phyloP scores from a whole-genome alignment of 2,888 invertebrate genomes.

The Orthosia gracilis region DNA sequence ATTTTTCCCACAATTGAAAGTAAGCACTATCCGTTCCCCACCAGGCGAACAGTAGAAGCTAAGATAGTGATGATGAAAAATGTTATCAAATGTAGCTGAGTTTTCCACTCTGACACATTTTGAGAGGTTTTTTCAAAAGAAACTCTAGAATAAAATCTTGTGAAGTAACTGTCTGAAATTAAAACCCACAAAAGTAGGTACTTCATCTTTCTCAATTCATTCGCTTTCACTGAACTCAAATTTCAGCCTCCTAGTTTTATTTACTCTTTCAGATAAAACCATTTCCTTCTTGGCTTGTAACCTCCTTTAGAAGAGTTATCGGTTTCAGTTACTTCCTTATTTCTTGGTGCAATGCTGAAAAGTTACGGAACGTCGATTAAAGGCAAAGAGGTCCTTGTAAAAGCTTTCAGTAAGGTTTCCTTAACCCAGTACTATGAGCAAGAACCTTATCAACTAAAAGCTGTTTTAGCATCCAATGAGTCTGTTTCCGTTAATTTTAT shows the following conservation, averaged over 20 bases:
- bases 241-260: background rate
- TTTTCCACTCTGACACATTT: too few relatives aligned
- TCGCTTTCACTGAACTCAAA: background rate
- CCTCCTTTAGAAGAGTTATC: background rate
- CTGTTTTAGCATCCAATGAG: background rate
- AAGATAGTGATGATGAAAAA: conserved; percentile 17
- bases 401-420: conserved; percentile 6
- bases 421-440: conserved; percentile 16
- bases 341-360: conserved; percentile 24
- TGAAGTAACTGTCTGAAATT: background rate
- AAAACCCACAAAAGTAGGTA: too few relatives aligned
- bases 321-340: conserved; percentile 17
- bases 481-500: background rate
- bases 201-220: too few relatives aligned
- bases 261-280: background rate
- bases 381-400: conserved; percentile 10
- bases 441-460: conserved; percentile 12
- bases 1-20: background rate
- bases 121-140: too few relatives aligned
- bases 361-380: conserved; percentile 17
- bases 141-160: background rate
- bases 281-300: background rate
- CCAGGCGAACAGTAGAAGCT: conserved; percentile 34
- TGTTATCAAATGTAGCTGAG: background rate
- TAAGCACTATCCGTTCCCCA: too few relatives aligned